A percentile compares a stretch with the other conserved stretches of the same genome.
These are phyloP conservation scores for Eulemur macaco DNA, from an alignment of 2,113 vertebrate species.

Conservation along the genomic window DNA sequence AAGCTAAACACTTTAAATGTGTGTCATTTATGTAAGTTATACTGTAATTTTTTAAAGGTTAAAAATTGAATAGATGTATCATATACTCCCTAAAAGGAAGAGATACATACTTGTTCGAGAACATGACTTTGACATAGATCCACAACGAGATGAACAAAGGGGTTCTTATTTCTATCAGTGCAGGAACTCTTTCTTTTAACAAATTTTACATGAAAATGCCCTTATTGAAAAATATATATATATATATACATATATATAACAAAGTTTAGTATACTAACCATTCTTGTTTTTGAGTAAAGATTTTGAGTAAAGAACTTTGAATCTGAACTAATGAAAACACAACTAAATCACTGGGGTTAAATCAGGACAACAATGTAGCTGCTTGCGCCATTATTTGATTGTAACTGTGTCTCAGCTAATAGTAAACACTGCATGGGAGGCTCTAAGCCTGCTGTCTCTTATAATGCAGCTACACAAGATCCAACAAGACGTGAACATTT, in stretches of 20 bases:
- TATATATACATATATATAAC: background rate
- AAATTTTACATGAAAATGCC: slow-evolving; percentile 12
- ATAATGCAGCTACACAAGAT: background rate
- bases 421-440: background rate
- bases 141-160: background rate
- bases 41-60: background rate
- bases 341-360: background rate
- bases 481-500: background rate
- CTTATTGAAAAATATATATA: background rate
- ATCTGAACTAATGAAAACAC: background rate
- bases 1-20: background rate
- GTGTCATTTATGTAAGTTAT: background rate
- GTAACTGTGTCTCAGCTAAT: background rate
- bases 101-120: background rate
- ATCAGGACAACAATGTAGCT: background rate
- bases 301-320: background rate
- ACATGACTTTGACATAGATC: background rate
- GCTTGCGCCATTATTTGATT: background rate
- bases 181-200: background rate
- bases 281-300: background rate
- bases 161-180: background rate
- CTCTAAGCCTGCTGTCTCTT: background rate
- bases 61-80: background rate
- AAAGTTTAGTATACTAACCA: background rate
- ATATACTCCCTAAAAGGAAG: background rate